Evolutionary conservation across 1,140 invertebrate species (phyloP).

Genomic region (Tetranychus cinnabarinus): DNA sequence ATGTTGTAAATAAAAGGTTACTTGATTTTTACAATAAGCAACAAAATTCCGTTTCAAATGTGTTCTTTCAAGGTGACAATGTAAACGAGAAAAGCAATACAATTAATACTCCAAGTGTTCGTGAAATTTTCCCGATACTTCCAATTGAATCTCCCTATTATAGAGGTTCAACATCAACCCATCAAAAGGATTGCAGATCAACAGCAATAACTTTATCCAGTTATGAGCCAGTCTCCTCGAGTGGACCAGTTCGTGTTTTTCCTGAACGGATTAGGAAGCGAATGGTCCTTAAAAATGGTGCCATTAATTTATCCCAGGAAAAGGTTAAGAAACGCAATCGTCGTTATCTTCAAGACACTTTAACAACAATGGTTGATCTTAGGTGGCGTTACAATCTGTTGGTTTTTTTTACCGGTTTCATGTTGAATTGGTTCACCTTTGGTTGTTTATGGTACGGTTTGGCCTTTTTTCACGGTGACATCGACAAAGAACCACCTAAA

Average conservation of each 20-base stretch:
- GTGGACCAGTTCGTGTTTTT: too few relatives aligned
- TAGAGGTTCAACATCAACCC: too few relatives aligned
- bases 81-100: too few relatives aligned
- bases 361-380: constrained; percentile 41
- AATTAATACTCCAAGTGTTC: too few relatives aligned
- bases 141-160: too few relatives aligned
- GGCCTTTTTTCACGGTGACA: constrained; percentile 68
- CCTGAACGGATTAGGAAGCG: constrained; percentile 34
- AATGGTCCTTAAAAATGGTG: constrained; percentile 77
- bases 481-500: constrained; percentile 39
- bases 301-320: constrained; percentile 71
- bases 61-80: too few relatives aligned
- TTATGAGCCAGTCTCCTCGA: too few relatives aligned
- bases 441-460: constrained; percentile 82
- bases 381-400: constrained; percentile 94
- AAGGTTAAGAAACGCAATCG: constrained; percentile 66
- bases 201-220: too few relatives aligned
- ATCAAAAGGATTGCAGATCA: too few relatives aligned
- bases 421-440: constrained; percentile 74
- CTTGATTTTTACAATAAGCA: too few relatives aligned
- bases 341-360: constrained; percentile 39
- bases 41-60: too few relatives aligned
- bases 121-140: constrained; percentile 12
- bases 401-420: constrained; percentile 69
- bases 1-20: too few relatives aligned